A percentile compares a stretch with the other conserved stretches of the same genome.
phyloP scores from a whole-genome alignment of 2,797 vertebrate species.

The Poeciliopsis infans region DNA sequence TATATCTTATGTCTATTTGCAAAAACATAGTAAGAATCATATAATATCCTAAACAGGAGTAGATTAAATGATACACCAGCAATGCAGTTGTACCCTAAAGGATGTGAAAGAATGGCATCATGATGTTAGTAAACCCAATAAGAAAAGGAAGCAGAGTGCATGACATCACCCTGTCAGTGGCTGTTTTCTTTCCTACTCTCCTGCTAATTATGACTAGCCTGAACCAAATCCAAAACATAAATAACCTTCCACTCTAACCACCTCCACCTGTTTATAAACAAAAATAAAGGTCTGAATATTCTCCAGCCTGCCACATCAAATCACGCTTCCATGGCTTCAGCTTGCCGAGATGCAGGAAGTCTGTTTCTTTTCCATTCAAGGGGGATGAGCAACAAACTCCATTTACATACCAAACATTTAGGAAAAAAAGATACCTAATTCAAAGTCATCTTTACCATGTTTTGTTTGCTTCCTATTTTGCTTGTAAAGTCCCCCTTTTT shows the following conservation, averaged over 20 bases:
- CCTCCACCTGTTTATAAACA: constrained; percentile 66
- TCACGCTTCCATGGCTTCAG: constrained; percentile 45
- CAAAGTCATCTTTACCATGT: background rate
- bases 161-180: constrained; percentile 38
- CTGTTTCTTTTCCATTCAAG: constrained; percentile 46
- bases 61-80: background rate
- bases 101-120: constrained; percentile 8
- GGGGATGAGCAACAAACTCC: constrained; percentile 1
- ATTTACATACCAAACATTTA: background rate
- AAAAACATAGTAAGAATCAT: background rate
- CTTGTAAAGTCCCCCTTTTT: constrained; percentile 14
- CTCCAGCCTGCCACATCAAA: constrained; percentile 53
- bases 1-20: background rate
- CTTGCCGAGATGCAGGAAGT: constrained; percentile 35
- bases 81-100: background rate
- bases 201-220: constrained; percentile 63
- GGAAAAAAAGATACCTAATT: background rate
- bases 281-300: constrained; percentile 55
- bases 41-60: background rate
- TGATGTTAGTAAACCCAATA: constrained; percentile 11
- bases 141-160: constrained; percentile 21
- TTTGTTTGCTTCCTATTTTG: constrained; percentile 31
- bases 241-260: constrained; percentile 58
- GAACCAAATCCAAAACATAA: constrained; percentile 41
- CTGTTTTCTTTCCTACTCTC: constrained; percentile 46